Base-by-base conservation (phyloP, 2,888 invertebrate species). In the Prionchulus punctatus region DNA sequence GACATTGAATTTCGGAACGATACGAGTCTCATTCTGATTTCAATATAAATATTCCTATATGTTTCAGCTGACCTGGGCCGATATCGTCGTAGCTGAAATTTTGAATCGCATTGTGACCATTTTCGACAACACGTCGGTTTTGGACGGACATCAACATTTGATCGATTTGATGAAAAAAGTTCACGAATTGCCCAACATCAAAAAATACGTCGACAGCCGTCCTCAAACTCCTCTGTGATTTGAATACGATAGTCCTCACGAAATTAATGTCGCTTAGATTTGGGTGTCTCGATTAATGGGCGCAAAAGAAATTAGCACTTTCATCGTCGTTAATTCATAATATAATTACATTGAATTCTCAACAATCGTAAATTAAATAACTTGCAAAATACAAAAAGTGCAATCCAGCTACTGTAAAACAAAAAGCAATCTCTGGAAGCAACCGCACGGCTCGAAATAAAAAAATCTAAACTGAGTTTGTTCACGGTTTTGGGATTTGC, bases 41-140 rank as follows among this genome's bases (percentile, higher is more conserved):
- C 7, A 36, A 12, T 18, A 36, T 36, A 18, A 12, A 12, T 36
- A 36, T 36, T 36, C 18, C 18, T 36, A 7, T 12, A 36, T 36
- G 7, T 59, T 63, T 53, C 58, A 63, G 62, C 58, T 62, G 30
- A 57, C 63, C 21, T 63, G 63, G 62, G 65, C 65, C 4, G 65
- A 65, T 57, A 61, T 65, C 36, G 60, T 59, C 15, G 60, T 65
- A 2, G 60, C 64, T 43, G 65, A 65, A 54, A 58, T 63, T 25
- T 43, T 65, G 25, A 62, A 63, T 12, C 36, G 36, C 36, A 59
- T 64, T n/a, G 64, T 64, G 53, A 61, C 60, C 51, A 58, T 57
- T 27, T 62, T 62, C 55, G 64, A 62, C 53, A 65, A 65, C 74
- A 86, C 83, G 77, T 69, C 52, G 1, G 60, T 52, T 25, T 42